Conservation (phyloP, 53 echinoderm and acorn worm species). For the Antedon mediterranea region DNA sequence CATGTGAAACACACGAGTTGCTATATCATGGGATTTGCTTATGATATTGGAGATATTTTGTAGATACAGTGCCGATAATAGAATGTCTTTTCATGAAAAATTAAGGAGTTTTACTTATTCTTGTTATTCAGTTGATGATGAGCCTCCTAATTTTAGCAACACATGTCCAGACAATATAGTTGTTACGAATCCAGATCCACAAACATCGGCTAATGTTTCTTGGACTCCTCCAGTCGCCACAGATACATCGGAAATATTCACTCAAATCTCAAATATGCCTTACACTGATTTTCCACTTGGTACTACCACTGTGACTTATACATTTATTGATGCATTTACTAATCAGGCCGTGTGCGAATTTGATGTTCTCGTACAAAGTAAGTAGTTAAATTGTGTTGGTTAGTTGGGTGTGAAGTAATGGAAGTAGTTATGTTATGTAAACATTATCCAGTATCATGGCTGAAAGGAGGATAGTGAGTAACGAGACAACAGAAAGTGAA, state of each 20-base stretch:
- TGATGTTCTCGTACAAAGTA: neutral
- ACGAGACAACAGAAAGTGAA: too few relatives aligned
- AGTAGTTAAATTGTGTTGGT: neutral
- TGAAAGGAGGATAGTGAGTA: too few relatives aligned
- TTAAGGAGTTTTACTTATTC: too few relatives aligned
- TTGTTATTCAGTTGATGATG: neutral
- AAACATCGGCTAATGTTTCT: neutral
- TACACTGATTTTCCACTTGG: neutral
- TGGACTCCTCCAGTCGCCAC: neutral
- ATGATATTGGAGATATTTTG: too few relatives aligned
- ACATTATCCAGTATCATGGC: too few relatives aligned
- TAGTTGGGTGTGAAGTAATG: too few relatives aligned
- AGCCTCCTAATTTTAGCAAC: neutral
- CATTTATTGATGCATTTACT: neutral
- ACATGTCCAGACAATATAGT: neutral
- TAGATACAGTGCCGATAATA: too few relatives aligned
- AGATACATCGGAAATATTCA: neutral
- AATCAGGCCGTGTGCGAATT: neutral
- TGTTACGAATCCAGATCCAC: neutral
- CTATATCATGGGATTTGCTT: too few relatives aligned
- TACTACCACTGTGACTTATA: neutral
- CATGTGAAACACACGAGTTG: too few relatives aligned
- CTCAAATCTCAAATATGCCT: neutral
- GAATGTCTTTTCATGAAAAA: too few relatives aligned
- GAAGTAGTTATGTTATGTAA: too few relatives aligned